Base-by-base conservation (phyloP, 2,113 vertebrate genomes). In the Machaerirhynchus nigripectus region DNA sequence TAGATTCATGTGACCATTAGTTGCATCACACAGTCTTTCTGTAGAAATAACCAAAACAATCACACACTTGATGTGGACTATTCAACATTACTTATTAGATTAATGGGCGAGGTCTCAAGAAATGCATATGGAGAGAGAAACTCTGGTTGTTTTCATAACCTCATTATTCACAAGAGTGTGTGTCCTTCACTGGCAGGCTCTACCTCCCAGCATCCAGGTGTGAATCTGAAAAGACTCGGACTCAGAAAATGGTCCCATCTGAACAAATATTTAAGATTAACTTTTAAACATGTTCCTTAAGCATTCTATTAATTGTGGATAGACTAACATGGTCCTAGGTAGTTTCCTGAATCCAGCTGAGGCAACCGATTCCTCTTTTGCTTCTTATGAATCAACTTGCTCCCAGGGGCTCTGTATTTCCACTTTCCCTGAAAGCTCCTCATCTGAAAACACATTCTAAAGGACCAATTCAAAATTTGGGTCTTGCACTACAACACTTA, bases 121-220 rank as follows among this genome's bases (percentile, higher is more conserved):
- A 68, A 9, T 5, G 4, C 42, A 42, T 4, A 18, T 4, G 20
- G 42, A 47, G 18, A 56, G 26, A 75, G 44, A 82, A 84, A 21
- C 44, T 60, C 42, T 10, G 23, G 20, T 23, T 60, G 13, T 30
- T 93, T 55, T 82, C 19, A 44, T 40, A 60, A 44, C 17, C 30
- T 87, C 30, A 6, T 6, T 64, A 2, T 21, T 79, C 2, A 1
- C 14, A 39, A 16, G 23, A 79, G 1, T 11, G 7, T 0, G 0
- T 6, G 13, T 42, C 24, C 44, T 64, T 8, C 24, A 33, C 21
- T 15, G 30, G 12, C 9, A 31, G 27, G 7, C 11, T 37, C 39
- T 71, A 75, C 39, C 42, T 67, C 53, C 13, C 59, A 46, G 24
- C 7, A 60, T 53, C 19, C 2, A 1, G 35, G 5, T 6, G 23